Evolutionary conservation across 2,113 vertebrate species (phyloP).

Genomic region (Corapipo altera): DNA sequence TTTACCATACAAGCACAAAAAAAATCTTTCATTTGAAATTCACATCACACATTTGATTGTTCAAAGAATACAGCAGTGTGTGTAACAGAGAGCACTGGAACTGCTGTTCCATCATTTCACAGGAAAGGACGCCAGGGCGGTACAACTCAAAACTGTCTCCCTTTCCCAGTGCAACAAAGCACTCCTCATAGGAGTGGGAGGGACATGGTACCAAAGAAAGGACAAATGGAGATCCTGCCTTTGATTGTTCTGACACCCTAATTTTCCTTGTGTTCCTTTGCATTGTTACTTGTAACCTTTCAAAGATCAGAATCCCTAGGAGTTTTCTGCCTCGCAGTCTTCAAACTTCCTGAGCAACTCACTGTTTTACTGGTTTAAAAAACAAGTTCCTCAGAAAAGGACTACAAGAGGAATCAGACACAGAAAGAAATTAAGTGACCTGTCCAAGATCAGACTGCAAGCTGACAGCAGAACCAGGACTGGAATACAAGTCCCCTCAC

Average conservation of each 20-base stretch:
- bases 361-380: neutral
- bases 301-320: neutral
- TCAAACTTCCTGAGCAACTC: neutral
- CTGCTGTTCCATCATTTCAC: neutral
- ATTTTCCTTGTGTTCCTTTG: neutral
- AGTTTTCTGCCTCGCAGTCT: neutral
- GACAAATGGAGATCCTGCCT: neutral
- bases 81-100: neutral
- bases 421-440: neutral
- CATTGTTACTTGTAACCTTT: neutral
- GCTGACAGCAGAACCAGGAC: neutral
- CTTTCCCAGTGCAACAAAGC: neutral
- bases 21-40: neutral
- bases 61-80: neutral
- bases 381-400: neutral
- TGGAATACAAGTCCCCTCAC: neutral
- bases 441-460: neutral
- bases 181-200: rapidly evolving
- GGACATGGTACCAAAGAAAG: neutral
- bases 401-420: neutral
- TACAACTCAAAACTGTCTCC: neutral
- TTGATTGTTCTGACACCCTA: neutral
- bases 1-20: neutral
- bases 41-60: neutral
- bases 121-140: neutral